phyloP scores from a whole-genome alignment of 2,888 invertebrate genomes.

The Nipponacmea schrenckii region DNA sequence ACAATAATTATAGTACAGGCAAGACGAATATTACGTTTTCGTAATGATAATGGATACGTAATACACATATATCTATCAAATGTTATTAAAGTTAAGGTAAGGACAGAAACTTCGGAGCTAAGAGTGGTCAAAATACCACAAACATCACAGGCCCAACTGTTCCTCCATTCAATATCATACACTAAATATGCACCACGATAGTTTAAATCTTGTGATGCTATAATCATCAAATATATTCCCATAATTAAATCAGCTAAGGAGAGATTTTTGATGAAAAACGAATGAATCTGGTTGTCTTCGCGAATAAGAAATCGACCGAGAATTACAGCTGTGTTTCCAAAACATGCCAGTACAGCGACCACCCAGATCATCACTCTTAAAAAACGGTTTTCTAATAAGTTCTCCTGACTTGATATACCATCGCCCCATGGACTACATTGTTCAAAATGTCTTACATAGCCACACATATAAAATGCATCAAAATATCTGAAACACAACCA shows the following conservation, averaged over 20 bases:
- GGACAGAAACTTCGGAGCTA: conserved; percentile 41
- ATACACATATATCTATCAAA: conserved; percentile 43
- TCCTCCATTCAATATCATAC: conserved; percentile 73
- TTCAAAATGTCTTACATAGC: conserved; percentile 29
- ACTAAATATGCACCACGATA: conserved; percentile 73
- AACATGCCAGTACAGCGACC: conserved; percentile 73
- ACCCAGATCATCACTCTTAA: conserved; percentile 73
- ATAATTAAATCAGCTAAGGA: conserved; percentile 75
- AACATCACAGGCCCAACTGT: conserved; percentile 72
- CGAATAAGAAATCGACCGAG: conserved; percentile 70
- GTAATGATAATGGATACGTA: conserved; percentile 37
- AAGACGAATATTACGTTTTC: conserved; percentile 32
- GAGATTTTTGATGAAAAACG: conserved; percentile 75
- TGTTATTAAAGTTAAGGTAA: conserved; percentile 41
- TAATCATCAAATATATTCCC: conserved; percentile 74
- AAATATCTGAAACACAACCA: conserved; percentile 37
- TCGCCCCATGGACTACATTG: conserved; percentile 40
- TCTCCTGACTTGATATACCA: conserved; percentile 41
- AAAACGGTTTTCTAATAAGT: conserved; percentile 40
- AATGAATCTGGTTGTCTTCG: conserved; percentile 43
- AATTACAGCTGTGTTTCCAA: conserved; percentile 72
- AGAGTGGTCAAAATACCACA: conserved; percentile 70
- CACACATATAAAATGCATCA: conserved; percentile 41
- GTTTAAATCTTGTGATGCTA: conserved; percentile 72
- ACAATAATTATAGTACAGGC: conserved; percentile 34